phyloP scores from a whole-genome alignment of 2,888 invertebrate species.

The Lordiphosa fenestrarum region DNA sequence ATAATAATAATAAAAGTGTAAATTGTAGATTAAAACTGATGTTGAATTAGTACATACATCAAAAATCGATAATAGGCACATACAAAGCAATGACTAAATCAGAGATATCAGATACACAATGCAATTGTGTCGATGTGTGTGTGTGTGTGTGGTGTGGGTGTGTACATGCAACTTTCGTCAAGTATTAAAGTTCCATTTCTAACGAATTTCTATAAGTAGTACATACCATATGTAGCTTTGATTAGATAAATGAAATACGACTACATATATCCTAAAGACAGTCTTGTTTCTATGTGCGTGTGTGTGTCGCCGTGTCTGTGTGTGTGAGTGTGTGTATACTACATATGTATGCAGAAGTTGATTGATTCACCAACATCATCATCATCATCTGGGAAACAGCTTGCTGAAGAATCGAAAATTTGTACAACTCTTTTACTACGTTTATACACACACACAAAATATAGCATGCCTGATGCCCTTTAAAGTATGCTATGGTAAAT shows the following conservation, averaged over 20 bases:
- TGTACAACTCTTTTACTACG: no score
- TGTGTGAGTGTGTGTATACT: slow-evolving; percentile 14
- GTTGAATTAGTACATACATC: slow-evolving; percentile 58
- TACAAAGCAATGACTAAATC: slow-evolving; percentile 72
- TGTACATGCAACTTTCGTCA: slow-evolving; percentile 39
- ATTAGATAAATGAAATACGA: slow-evolving; percentile 63
- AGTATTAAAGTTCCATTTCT: slow-evolving; percentile 43
- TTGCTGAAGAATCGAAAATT: no score
- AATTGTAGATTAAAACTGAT: slow-evolving; percentile 51
- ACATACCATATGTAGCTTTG: slow-evolving; percentile 48
- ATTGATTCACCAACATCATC: no score
- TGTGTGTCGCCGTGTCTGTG: slow-evolving; percentile 24
- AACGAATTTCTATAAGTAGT: slow-evolving; percentile 61
- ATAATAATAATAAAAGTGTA: slow-evolving; percentile 42
- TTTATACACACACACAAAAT: no score
- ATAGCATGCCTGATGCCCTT: no score
- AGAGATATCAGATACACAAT: slow-evolving; percentile 48
- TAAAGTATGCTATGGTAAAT: no score
- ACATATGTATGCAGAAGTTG: no score
- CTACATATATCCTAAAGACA: slow-evolving; percentile 70
- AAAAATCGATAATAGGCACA: slow-evolving; percentile 71
- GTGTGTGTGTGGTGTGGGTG: slow-evolving; percentile 12
- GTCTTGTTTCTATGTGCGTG: slow-evolving; percentile 71
- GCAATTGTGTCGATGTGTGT: slow-evolving; percentile 13
- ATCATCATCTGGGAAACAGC: no score